Base-by-base conservation (phyloP, 2,888 invertebrate species). In the Antheraea yamamai region DNA sequence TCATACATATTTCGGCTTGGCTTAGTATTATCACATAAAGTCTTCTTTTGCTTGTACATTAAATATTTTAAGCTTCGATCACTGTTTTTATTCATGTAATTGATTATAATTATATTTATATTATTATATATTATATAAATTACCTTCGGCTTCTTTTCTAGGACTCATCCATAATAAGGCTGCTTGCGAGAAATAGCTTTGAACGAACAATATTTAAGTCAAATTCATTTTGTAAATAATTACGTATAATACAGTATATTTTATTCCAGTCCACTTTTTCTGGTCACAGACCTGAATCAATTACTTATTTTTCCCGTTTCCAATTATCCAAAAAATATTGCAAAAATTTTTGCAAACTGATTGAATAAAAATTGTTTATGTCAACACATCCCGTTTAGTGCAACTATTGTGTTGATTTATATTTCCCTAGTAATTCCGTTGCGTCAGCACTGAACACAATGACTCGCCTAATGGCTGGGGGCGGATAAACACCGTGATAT, bases 401-500 rank as follows among this genome's bases (percentile, higher is more conserved):
- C 73, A 75, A 72, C 76, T 73, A 73, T 70, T 30, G 73, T 79
- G 64, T 68, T 80, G 82, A 83, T 81, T 79, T 79, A 79, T 81
- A 80, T 85, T 82, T 82, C 77, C 81, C 72, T 74, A 78, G 74
- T 75, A 77, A 81, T 82, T 80, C 75, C 71, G 70, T 74, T 76
- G 75, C 75, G 73, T 75, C 75, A 18, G 58, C 70, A 73, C 75
- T 70, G 73, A 7, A 47, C 58, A 73, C 75, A 73, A 75, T 73
- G 51, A 68, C 64, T 61, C 12, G 26, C 51, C 71, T 75, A 66
- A 73, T 68, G 70, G 55, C 35, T 66, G 20, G 26, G 58, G 75
- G 52, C 23, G 47, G 52, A 79, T 78, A 73, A 73, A 76, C 79
- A 77, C 64, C n/a, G 30, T 47, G 55, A 58, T 72, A 55, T 84